Conservation (phyloP, 2,888 invertebrate genomes). For the Cantharis lateralis region DNA sequence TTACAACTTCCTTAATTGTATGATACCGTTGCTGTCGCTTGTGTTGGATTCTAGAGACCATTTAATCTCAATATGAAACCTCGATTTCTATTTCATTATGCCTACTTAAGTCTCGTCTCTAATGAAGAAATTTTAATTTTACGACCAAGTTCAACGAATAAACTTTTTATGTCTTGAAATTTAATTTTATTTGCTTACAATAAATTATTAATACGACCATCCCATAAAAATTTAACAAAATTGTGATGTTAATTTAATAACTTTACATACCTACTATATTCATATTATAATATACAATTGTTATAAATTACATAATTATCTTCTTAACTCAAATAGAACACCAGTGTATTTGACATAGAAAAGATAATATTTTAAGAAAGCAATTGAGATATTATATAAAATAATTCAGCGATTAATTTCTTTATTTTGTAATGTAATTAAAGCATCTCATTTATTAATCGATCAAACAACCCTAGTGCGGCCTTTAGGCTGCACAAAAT, state of each 20-base stretch:
- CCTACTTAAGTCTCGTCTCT: not conserved
- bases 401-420: too few species aligned
- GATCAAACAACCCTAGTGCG: too few species aligned
- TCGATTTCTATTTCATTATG: slow-evolving; percentile 27
- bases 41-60: slow-evolving; percentile 12
- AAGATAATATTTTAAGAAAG: not conserved
- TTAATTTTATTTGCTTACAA: not conserved
- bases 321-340: too few species aligned
- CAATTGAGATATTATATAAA: not conserved
- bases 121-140: not conserved
- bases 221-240: not conserved
- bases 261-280: not conserved
- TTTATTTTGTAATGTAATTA: too few species aligned
- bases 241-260: not conserved
- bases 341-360: not conserved
- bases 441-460: too few species aligned
- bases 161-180: not conserved
- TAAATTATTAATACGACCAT: not conserved
- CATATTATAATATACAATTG: not conserved
- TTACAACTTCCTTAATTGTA: slow-evolving; percentile 16
- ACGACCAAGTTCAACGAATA: not conserved
- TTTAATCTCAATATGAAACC: slow-evolving; percentile 16
- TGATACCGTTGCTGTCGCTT: slow-evolving; percentile 17
- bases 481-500: too few species aligned
- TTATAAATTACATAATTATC: not conserved